Evolutionary conservation across 2,797 vertebrate genomes (phyloP), one percentile per base, ranked within the genome.

Genomic region (Microtus agrestis): DNA sequence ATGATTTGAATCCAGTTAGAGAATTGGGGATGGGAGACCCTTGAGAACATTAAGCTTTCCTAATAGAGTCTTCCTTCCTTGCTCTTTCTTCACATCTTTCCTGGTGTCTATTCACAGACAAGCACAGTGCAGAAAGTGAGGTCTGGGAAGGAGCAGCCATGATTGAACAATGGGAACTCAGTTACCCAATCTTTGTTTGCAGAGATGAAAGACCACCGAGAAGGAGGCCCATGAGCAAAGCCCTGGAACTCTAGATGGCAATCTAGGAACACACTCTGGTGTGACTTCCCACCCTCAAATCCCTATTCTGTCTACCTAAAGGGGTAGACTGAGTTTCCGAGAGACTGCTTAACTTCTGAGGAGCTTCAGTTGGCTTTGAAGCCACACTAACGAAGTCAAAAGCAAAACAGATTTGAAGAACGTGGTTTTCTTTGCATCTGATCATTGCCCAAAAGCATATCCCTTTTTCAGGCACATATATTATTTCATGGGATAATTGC

Each of bases 1-100:
- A 56, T 84, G 59, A 31, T 91, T 87, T 89, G 61, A 90, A 27
- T 90, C 23, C 27, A 51, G 84, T 91, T 86, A 34, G 63, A 92
- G 76, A 91, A 90, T 34, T 15, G 13, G 9, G 61, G 59, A 37
- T 69, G 86, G 92, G 73, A 54, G 43, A 65, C 40, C 48, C 40
- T 71, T 40, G 79, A 87, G 65, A 59, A 11, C 84, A 27, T 69
- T 74, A 19, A 7, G 12, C 40, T 80, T 92, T 91, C 56, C n/a
- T 0, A 4, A 51, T 40, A 80, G 90, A 86, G 65, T 51, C 85
- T 69, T 51, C 91, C 65, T 88, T 14, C 8, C 10, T 91, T 15
- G 29, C 23, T 78, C 6, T 77, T 82, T 92, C 51, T 88, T 76
- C 63, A 31, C 23, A 54, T 61, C 79, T 14, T 23, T 73, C 43